Conservation (phyloP, 2,113 vertebrate species). For the Erythrocercus mccallii region DNA sequence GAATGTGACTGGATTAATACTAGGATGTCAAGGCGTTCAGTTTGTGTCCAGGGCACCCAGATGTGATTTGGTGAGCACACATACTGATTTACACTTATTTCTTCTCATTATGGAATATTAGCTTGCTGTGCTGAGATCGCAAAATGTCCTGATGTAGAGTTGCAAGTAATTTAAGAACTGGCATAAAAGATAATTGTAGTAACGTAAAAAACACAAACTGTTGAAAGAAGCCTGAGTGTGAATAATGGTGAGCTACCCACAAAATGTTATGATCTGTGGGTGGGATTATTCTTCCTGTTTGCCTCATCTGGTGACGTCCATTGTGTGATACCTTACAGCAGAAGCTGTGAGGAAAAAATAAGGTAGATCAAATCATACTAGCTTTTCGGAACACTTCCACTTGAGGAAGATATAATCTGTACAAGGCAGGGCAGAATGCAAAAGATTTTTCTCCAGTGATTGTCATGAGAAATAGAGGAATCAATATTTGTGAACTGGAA, state of each 20-base stretch:
- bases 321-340: not conserved
- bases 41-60: slow-evolving; percentile 81
- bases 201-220: not conserved
- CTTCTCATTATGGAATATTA: not conserved
- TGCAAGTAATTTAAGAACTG: not conserved
- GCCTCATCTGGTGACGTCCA: not conserved
- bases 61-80: slow-evolving; percentile 80
- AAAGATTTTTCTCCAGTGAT: not conserved
- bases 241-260: not conserved
- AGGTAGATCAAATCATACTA: not conserved
- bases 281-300: not conserved
- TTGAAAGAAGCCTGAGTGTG: not conserved
- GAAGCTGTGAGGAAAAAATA: not conserved
- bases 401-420: not conserved
- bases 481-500: not conserved
- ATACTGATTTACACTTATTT: not conserved
- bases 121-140: not conserved
- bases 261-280: not conserved
- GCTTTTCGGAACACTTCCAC: not conserved
- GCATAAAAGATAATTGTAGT: not conserved
- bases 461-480: not conserved
- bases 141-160: not conserved
- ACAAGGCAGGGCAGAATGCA: not conserved
- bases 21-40: slow-evolving; percentile 83
- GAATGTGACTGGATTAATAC: slow-evolving; percentile 81